phyloP scores from a whole-genome alignment of 2,113 vertebrate species.

The Uria aalge region DNA sequence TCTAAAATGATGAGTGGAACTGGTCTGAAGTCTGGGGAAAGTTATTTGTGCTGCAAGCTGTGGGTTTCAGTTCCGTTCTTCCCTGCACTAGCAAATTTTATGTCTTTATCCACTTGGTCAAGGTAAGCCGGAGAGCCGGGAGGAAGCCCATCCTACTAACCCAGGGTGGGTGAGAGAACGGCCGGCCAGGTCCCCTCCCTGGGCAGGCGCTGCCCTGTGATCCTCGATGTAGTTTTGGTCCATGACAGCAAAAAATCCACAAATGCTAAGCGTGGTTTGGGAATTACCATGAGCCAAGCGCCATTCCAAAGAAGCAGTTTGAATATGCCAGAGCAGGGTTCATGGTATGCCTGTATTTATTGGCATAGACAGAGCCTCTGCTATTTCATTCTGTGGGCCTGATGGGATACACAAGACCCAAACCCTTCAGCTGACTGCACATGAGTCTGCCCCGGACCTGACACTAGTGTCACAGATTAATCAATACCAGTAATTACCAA shows the following conservation, averaged over 20 bases:
- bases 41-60: constrained; percentile 13
- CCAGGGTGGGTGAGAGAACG: fast-evolving
- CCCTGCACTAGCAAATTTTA: background rate
- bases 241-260: background rate
- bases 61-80: background rate
- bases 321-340: background rate
- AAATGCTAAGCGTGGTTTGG: background rate
- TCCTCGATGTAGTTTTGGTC: fast-evolving
- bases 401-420: background rate
- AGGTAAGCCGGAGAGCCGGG: background rate
- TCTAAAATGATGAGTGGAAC: constrained; percentile 22
- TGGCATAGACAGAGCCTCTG: background rate
- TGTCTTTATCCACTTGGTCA: background rate
- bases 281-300: background rate
- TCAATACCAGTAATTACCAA: background rate
- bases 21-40: background rate
- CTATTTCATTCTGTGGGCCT: background rate
- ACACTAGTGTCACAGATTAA: background rate
- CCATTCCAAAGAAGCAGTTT: background rate
- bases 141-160: background rate
- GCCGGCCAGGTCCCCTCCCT: fast-evolving
- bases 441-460: fast-evolving
- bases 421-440: background rate
- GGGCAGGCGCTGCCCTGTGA: fast-evolving
- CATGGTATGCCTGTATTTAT: background rate